A percentile compares a stretch with the other conserved stretches of the same genome.
These are phyloP conservation scores for Emydura subglobosa DNA, from an alignment of 2,113 vertebrate genomes.

Conservation along the genomic window DNA sequence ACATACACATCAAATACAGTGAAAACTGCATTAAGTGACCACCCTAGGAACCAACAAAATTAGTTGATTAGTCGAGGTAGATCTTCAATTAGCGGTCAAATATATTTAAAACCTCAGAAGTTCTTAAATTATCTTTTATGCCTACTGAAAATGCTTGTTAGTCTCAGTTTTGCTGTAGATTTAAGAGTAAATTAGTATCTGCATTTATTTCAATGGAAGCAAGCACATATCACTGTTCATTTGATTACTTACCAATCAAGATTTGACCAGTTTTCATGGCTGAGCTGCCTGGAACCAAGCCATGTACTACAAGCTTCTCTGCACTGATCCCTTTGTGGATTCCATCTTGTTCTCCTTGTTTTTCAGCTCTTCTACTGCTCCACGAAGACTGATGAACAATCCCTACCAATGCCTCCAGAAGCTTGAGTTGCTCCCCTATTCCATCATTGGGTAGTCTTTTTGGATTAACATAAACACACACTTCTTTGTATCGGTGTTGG, in stretches of 20 bases:
- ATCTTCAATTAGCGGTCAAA: not conserved
- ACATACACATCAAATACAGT: not conserved
- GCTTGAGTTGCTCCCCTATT: conserved; percentile 78
- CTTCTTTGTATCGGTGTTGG: conserved; percentile 87
- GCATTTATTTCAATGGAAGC: not conserved
- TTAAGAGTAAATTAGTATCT: not conserved
- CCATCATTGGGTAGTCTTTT: conserved; percentile 79
- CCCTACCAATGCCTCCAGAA: conserved; percentile 91
- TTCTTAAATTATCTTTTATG: not conserved
- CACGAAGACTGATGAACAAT: conserved; percentile 87
- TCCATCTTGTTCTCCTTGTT: conserved; percentile 57
- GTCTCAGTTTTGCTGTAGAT: not conserved
- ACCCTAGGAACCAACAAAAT: not conserved
- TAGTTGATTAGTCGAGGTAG: not conserved
- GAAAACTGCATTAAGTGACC: not conserved
- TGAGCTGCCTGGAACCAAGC: conserved; percentile 89
- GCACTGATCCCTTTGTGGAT: conserved; percentile 47
- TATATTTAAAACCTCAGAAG: not conserved
- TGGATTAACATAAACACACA: conserved; percentile 92
- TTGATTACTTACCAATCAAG: conserved; percentile 87
- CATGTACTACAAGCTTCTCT: conserved; percentile 89
- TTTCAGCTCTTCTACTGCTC: conserved; percentile 78
- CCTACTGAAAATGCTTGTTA: not conserved
- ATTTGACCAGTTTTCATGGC: conserved; percentile 91
- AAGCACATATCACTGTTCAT: not conserved